Conservation (phyloP, 2,113 vertebrate genomes). For the Nestor notabilis region DNA sequence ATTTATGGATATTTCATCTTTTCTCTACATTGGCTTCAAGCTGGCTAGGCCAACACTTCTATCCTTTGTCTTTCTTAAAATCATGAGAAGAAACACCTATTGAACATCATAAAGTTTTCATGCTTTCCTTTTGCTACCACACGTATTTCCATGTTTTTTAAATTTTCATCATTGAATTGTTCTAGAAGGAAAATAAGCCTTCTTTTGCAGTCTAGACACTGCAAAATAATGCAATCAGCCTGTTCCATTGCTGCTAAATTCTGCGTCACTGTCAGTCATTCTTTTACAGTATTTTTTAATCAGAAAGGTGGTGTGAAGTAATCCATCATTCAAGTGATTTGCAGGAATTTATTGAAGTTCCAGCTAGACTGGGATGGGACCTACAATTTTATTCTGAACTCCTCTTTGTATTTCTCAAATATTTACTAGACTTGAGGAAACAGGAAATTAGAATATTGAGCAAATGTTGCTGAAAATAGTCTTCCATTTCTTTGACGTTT, state of each 20-base stretch:
- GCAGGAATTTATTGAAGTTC: neutral
- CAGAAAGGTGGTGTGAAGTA: neutral
- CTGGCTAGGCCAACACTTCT: neutral
- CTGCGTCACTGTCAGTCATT: neutral
- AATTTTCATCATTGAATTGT: neutral
- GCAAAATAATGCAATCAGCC: neutral
- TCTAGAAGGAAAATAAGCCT: neutral
- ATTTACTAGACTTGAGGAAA: neutral
- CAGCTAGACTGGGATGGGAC: neutral
- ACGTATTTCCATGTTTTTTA: neutral
- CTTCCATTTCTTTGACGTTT: neutral
- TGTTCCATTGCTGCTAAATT: neutral
- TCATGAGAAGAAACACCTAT: neutral
- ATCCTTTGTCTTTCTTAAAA: neutral
- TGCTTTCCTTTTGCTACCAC: neutral
- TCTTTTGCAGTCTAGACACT: neutral
- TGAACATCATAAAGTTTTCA: neutral
- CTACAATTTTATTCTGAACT: neutral
- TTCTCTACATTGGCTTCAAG: neutral
- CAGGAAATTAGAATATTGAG: neutral
- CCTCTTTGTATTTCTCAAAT: neutral
- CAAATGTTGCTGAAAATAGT: neutral
- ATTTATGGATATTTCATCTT: neutral
- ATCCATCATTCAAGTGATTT: neutral
- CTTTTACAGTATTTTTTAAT: neutral